Conservation (phyloP, 2,888 invertebrate species). For the Odontomyia ornata region DNA sequence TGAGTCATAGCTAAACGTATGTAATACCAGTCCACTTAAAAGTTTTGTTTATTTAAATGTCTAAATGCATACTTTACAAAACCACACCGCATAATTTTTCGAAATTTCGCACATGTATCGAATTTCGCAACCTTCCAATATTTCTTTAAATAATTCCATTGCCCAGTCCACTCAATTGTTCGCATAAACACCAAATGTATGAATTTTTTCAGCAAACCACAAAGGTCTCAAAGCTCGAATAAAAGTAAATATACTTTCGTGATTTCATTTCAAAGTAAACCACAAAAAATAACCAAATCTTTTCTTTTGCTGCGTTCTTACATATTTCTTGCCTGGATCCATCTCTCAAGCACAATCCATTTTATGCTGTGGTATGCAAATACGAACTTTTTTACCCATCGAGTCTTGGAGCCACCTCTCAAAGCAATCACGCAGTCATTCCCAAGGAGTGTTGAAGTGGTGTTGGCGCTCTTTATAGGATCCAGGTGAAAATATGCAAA, state of each 20-base stretch:
- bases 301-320: too few relatives aligned
- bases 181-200: too few relatives aligned
- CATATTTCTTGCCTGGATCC: neutral
- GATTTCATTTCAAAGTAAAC: neutral
- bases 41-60: too few relatives aligned
- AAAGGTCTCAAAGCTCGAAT: neutral
- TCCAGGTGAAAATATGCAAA: conserved; percentile 40
- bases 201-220: too few relatives aligned
- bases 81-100: too few relatives aligned
- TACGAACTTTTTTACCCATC: neutral
- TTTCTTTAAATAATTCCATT: too few relatives aligned
- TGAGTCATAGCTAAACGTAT: too few relatives aligned
- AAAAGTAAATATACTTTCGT: neutral
- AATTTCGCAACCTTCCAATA: too few relatives aligned
- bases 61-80: too few relatives aligned
- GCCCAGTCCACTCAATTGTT: too few relatives aligned
- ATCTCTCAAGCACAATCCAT: conserved; percentile 2
- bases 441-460: neutral
- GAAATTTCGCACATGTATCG: too few relatives aligned
- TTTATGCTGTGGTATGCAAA: neutral
- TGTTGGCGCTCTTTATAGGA: neutral
- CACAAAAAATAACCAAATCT: neutral
- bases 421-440: conserved; percentile 2
- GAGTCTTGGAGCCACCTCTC: neutral
- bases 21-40: too few relatives aligned